phyloP scores from a whole-genome alignment of 2,797 vertebrate species.

The Hylomyscus alleni region DNA sequence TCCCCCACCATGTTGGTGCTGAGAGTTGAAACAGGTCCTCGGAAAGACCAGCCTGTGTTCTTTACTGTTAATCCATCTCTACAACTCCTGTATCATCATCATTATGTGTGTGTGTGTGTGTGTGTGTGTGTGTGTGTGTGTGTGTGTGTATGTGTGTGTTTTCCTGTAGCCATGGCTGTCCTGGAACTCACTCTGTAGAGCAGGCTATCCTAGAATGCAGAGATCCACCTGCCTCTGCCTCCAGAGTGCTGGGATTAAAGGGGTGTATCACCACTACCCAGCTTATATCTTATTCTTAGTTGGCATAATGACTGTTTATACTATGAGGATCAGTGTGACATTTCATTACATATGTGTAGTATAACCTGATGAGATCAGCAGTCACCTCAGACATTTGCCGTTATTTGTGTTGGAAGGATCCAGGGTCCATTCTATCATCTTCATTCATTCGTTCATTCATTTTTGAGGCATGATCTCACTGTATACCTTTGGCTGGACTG shows the following conservation, averaged over 20 bases:
- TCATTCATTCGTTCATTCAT: neutral
- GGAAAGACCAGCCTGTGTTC: neutral
- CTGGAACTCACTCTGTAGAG: too few species aligned
- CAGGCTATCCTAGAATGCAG: too few species aligned
- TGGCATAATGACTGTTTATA: neutral
- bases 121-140: too few species aligned
- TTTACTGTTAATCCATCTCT: neutral
- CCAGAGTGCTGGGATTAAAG: neutral
- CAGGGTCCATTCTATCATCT: neutral
- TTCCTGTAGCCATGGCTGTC: too few species aligned
- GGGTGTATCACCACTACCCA: neutral
- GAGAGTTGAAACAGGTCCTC: too few species aligned
- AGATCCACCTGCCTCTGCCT: neutral
- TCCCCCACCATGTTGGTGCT: too few species aligned
- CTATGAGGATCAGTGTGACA: neutral
- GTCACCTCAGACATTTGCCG: neutral
- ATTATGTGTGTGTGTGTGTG: too few species aligned
- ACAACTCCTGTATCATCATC: neutral
- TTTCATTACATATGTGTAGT: neutral
- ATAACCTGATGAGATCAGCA: neutral
- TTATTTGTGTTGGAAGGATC: neutral
- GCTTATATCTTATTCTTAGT: neutral
- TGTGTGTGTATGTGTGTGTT: too few species aligned
- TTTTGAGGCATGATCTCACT: neutral
- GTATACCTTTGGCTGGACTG: neutral